Base-by-base conservation (phyloP, 2,113 vertebrate species). In the Eudyptes chrysolophus region DNA sequence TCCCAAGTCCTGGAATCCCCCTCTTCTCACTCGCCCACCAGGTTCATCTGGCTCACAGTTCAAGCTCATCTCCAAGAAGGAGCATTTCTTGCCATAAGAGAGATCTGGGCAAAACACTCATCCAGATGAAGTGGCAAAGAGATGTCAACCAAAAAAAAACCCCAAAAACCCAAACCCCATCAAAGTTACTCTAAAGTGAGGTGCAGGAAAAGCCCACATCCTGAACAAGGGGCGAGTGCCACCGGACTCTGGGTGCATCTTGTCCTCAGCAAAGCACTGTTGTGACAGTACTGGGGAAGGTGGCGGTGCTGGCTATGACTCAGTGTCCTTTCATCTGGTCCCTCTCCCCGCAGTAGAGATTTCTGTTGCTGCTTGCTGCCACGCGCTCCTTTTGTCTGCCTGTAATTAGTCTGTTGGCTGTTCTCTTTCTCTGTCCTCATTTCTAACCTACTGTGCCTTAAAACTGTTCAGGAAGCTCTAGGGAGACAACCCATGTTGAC, bases 11-110 rank as follows among this genome's bases (percentile, higher is more conserved):
- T 15, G 11, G 78, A 25, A 83, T 89, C 57, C 42, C 27, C 14
- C 16, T 30, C 48, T 87, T 93, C 81, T 52, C 84, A 7, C 81
- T 60, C 72, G 7, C 70, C 61, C 75, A 83, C 60, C 32, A 30
- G 64, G 55, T 87, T 96, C 64, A 70, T 70, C 74, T 72, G 89
- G 84, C 74, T 89, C 68, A 9, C 36, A 57, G 88, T 76, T 95
- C 62, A 54, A 44, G 32, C 51, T 86, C 27, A 8, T 49, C 51
- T 71, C 74, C 57, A 16, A n/a, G 51, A 60, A 84, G 46, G 3
- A 14, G 5, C n/a, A 26, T 14, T 36, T 32, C 55, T 24, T 36
- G 42, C 65, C 69, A 57, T 27, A 62, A 84, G 61, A 65, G 10
- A 55, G 60, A 70, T 32, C 77, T 38, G 57, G 49, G 64, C 24